These are phyloP conservation scores for Plusia festucae DNA, from an alignment of 2,888 invertebrate genomes.

Conservation along the genomic window DNA sequence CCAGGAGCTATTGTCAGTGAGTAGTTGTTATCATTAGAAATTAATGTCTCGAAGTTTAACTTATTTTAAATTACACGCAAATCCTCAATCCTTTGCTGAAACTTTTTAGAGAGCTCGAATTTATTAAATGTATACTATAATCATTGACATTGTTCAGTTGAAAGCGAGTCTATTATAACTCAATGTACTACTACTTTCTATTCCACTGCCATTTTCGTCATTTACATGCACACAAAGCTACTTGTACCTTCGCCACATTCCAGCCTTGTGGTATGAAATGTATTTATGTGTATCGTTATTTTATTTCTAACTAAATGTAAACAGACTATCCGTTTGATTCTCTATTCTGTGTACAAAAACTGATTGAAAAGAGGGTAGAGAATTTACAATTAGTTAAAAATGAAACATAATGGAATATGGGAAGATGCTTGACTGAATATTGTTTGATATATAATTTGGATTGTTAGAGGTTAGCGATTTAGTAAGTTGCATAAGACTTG, in stretches of 20 bases:
- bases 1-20: too few species aligned
- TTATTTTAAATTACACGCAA: background rate
- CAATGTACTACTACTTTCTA: slow-evolving; percentile 17
- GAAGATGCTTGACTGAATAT: slow-evolving; percentile 35
- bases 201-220: slow-evolving; percentile 53
- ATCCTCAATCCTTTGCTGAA: background rate
- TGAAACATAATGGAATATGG: background rate
- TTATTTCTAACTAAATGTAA: slow-evolving; percentile 8
- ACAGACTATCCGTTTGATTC: background rate
- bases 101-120: background rate
- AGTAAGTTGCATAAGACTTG: slow-evolving; percentile 31
- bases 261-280: slow-evolving; percentile 63
- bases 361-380: background rate
- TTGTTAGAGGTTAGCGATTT: slow-evolving; percentile 40
- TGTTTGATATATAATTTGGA: slow-evolving; percentile 35
- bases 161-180: slow-evolving; percentile 11
- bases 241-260: slow-evolving; percentile 76
- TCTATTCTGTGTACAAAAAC: background rate
- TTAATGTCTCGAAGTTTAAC: background rate
- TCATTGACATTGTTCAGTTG: slow-evolving; percentile 14
- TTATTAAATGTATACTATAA: background rate
- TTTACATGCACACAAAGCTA: slow-evolving; percentile 56
- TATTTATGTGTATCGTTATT: slow-evolving; percentile 40
- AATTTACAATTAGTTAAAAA: background rate
- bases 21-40: too few species aligned